Evolutionary conservation across 2,113 vertebrate species (phyloP).

Genomic region (Synodontis membranacea): DNA sequence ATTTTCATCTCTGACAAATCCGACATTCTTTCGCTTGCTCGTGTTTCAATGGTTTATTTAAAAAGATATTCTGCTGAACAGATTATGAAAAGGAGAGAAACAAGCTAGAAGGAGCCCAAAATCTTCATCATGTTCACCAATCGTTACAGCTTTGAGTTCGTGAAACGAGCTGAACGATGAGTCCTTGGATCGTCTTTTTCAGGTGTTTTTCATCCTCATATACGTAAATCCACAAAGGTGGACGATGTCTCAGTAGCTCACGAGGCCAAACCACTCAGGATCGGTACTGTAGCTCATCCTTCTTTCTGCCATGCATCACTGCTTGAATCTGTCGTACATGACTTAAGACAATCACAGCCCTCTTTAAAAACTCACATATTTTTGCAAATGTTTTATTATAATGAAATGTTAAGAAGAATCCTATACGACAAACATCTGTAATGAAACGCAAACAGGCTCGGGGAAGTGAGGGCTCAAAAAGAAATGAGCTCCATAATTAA

Average conservation of each 20-base stretch:
- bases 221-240: not conserved
- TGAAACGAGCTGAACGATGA: not conserved
- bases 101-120: not conserved
- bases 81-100: not conserved
- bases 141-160: not conserved
- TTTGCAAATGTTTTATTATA: not conserved
- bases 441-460: not conserved
- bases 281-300: not conserved
- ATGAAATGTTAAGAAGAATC: not conserved
- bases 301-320: not conserved
- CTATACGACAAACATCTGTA: not conserved
- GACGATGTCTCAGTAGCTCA: not conserved
- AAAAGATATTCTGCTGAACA: not conserved
- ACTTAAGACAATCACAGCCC: not conserved
- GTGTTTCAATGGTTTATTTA: not conserved
- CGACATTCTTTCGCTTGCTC: not conserved
- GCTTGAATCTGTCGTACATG: not conserved
- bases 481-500: not conserved
- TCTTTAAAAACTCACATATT: not conserved
- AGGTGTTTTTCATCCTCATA: not conserved
- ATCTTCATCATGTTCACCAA: not conserved
- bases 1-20: not conserved
- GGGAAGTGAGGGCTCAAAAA: not conserved
- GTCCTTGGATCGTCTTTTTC: not conserved
- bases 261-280: not conserved